Evolutionary conservation across 2,888 invertebrate genomes (phyloP).

Genomic region (Ephialtes manifestator): DNA sequence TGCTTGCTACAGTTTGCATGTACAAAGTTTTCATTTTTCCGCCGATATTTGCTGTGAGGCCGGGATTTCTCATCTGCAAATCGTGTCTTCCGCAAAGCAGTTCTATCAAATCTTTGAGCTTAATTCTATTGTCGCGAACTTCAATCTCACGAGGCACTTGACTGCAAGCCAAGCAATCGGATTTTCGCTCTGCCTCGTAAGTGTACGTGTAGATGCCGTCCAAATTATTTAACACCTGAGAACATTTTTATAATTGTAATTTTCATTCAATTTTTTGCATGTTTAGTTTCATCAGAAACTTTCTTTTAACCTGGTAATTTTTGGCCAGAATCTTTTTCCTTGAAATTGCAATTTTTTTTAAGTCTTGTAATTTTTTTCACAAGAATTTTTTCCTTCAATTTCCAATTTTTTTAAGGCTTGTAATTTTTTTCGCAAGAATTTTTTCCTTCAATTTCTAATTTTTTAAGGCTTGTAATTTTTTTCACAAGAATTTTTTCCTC

Average conservation of each 20-base stretch:
- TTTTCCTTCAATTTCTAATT: too few species aligned
- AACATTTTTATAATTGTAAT: constrained; percentile 41
- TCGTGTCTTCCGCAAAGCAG: constrained; percentile 91
- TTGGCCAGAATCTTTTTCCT: too few species aligned
- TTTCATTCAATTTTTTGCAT: too few species aligned
- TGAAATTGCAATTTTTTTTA: background rate
- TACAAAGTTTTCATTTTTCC: constrained; percentile 97
- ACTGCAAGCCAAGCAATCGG: constrained; percentile 96
- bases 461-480: too few species aligned
- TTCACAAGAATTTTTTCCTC: too few species aligned
- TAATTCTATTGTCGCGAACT: constrained; percentile 89
- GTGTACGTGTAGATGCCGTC: constrained; percentile 99
- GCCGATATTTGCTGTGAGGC: constrained; percentile 92
- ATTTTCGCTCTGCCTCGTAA: constrained; percentile 95
- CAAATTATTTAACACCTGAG: constrained; percentile 92
- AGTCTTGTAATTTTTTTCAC: background rate
- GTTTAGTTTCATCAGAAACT: too few species aligned
- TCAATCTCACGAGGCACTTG: constrained; percentile 89
- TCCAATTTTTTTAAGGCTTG: too few species aligned
- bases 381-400: too few species aligned
- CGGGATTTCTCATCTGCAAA: constrained; percentile 97
- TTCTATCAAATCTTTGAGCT: constrained; percentile 94
- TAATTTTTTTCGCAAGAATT: too few species aligned
- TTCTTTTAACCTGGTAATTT: too few species aligned
- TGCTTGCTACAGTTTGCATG: constrained; percentile 96